A percentile compares a stretch with the other conserved stretches of the same genome.
These are phyloP conservation scores for Clepsis dumicolana DNA, from an alignment of 2,888 invertebrate genomes.

Conservation along the genomic window DNA sequence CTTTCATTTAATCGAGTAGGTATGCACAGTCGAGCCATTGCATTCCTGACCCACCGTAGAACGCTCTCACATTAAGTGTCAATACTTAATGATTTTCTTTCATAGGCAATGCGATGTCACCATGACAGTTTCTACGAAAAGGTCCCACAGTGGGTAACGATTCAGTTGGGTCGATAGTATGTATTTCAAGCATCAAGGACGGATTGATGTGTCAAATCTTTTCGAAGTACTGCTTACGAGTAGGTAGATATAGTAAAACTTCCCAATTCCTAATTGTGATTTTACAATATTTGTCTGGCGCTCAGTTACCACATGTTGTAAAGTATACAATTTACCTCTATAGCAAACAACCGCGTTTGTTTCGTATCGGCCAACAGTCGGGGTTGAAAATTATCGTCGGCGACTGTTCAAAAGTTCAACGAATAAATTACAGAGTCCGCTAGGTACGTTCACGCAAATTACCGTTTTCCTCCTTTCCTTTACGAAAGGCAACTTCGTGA, in stretches of 20 bases:
- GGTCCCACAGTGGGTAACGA: too few relatives aligned
- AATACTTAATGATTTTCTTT: too few relatives aligned
- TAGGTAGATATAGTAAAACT: not conserved
- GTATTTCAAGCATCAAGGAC: too few relatives aligned
- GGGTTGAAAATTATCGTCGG: constrained; percentile 50
- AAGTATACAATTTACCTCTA: constrained; percentile 26
- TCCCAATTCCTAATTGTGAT: not conserved
- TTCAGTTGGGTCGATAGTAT: too few relatives aligned
- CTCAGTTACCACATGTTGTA: not conserved
- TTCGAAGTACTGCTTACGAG: too few relatives aligned
- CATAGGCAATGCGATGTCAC: too few relatives aligned
- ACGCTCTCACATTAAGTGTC: too few relatives aligned
- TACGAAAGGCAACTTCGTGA: constrained; percentile 12
- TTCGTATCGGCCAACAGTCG: constrained; percentile 41
- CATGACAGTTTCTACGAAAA: too few relatives aligned
- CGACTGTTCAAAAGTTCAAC: constrained; percentile 47
- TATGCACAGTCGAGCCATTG: too few relatives aligned
- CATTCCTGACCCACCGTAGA: too few relatives aligned
- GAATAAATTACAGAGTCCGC: constrained; percentile 51
- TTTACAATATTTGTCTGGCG: not conserved
- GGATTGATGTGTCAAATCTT: too few relatives aligned
- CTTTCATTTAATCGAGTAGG: too few relatives aligned
- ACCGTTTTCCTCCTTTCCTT: constrained; percentile 27
- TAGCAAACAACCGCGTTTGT: constrained; percentile 24
- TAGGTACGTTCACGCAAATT: constrained; percentile 44